Conservation (phyloP, 1,140 invertebrate genomes). For the Drosophila ambigua region DNA sequence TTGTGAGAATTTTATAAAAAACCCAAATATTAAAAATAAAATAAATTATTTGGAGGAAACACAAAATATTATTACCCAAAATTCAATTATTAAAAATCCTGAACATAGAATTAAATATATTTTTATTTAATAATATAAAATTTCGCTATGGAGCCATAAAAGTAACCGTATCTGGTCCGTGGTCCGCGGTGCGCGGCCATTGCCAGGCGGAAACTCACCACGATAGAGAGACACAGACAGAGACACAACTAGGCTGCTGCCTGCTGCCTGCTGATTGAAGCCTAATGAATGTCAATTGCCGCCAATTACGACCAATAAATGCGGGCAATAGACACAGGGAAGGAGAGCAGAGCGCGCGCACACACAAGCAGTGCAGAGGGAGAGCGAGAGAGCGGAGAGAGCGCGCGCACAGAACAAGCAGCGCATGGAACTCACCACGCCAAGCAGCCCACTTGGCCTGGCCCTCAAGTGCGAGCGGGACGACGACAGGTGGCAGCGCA, state of each 20-base stretch:
- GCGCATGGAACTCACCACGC: not conserved
- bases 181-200: constrained; percentile 22
- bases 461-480: constrained; percentile 57
- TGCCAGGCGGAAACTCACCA: constrained; percentile 41
- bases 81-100: too few species aligned
- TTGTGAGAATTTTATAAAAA: not conserved
- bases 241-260: constrained; percentile 7
- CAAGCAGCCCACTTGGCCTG: constrained; percentile 15
- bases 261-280: constrained; percentile 67
- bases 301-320: constrained; percentile 83
- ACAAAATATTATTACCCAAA: too few species aligned
- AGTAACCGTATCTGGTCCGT: constrained; percentile 21
- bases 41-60: not conserved
- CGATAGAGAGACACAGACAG: constrained; percentile 1
- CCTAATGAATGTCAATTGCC: constrained; percentile 83
- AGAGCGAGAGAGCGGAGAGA: not conserved
- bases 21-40: not conserved
- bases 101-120: too few species aligned
- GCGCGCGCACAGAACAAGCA: too few species aligned
- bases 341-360: constrained; percentile 12
- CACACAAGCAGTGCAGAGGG: not conserved
- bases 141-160: constrained; percentile 32
- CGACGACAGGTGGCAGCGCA: constrained; percentile 58
- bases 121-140: too few species aligned
- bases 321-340: constrained; percentile 63